These are phyloP conservation scores for Cyrtorhinus lividipennis DNA, from an alignment of 1,140 invertebrate species.

Conservation along the genomic window DNA sequence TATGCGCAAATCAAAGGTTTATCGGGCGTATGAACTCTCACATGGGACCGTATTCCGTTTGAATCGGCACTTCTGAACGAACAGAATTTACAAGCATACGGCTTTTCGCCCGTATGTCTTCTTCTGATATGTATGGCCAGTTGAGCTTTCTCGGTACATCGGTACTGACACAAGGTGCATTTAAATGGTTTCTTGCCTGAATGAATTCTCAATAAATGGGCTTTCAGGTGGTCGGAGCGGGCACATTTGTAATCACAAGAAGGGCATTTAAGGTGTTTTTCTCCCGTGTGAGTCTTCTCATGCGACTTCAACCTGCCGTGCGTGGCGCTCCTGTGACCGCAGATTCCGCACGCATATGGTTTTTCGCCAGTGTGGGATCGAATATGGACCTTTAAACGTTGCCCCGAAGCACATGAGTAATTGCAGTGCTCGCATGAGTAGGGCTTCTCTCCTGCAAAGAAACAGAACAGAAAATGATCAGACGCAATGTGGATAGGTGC, in stretches of 20 bases:
- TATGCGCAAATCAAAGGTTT: slow-evolving; percentile 35
- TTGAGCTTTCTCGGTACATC: too few relatives aligned
- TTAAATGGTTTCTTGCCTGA: slow-evolving; percentile 24
- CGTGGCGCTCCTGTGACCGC: slow-evolving; percentile 32
- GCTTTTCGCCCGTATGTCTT: too few relatives aligned
- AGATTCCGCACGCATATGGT: slow-evolving; percentile 31
- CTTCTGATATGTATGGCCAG: too few relatives aligned
- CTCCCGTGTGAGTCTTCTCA: slow-evolving; percentile 34
- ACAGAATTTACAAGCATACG: slow-evolving; percentile 35
- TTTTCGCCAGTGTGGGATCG: slow-evolving; percentile 26
- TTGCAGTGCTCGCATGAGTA: too few relatives aligned
- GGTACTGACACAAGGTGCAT: slow-evolving; percentile 36
- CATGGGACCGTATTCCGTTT: background rate
- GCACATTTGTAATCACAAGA: slow-evolving; percentile 35
- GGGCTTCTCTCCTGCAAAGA: too few relatives aligned
- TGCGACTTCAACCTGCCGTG: slow-evolving; percentile 31
- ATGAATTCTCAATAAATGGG: slow-evolving; percentile 37
- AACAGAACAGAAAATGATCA: too few relatives aligned
- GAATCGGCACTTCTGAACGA: background rate
- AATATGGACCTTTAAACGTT: slow-evolving; percentile 24
- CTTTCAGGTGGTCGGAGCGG: slow-evolving; percentile 38
- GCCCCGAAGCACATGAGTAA: too few relatives aligned
- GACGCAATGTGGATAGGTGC: too few relatives aligned
- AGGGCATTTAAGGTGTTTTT: slow-evolving; percentile 35
- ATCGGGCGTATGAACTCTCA: slow-evolving; percentile 30